Base-by-base conservation (phyloP, 2,797 vertebrate species). In the Dipus sagitta region DNA sequence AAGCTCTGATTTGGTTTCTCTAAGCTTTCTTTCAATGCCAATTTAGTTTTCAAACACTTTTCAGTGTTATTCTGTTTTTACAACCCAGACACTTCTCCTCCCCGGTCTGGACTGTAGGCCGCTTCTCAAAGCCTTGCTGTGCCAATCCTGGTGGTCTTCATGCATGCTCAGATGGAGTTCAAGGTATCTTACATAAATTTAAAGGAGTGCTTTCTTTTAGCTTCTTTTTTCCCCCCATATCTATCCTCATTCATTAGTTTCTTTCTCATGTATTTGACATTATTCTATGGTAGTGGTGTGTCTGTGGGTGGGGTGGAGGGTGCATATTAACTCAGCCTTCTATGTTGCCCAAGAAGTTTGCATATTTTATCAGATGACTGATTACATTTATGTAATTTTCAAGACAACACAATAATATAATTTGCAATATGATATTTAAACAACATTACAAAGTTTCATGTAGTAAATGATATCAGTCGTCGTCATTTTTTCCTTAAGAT, bases 11-110 rank as follows among this genome's bases (percentile, higher is more conserved):
- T 26, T 75, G 62, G 67, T 76, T 84, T 92, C 30, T 83, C 28
- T 90, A 74, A 30, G 7, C 20, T 84, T 94, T 72, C 86, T 87
- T 87, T 67, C 15, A 78, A 47, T 7, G 62, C 76, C 26, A n/a
- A 62, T 34, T 86, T 64, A 58, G 13, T 82, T 93, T 91, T 93
- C 81, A 82, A 86, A 89, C 76, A 84, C 38, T 79, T 71, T 74
- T 12, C 15, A 75, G 38, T 38, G 21, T 15, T 81, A 32, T 62
- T 72, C 28, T 86, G 32, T 64, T 74, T 75, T 87, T 54, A 38
- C 3, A 75, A 9, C 9, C 30, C 47, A 17, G 67, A 13, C 13
- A 67, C 64, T 17, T 89, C 85, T 6, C 20, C 2, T 77, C 20
- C 24, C 4, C 90, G 52, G 52, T 65, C 9, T 65, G 32, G 13